Evolutionary conservation across 2,113 vertebrate genomes (phyloP).

Genomic region (Thalassoma bifasciatum): DNA sequence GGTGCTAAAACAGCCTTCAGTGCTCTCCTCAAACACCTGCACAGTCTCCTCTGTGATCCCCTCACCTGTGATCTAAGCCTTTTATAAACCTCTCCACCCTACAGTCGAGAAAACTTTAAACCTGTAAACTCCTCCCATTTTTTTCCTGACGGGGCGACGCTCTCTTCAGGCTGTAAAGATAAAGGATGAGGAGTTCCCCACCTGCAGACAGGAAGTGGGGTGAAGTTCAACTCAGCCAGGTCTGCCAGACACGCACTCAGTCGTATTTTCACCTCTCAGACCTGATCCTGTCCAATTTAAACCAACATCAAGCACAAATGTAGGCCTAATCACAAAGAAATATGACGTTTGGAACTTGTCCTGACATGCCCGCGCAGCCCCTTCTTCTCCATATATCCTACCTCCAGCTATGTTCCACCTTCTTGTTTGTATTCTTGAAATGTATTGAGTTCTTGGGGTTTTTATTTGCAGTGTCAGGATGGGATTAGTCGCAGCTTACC

Average conservation of each 20-base stretch:
- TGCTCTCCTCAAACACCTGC: conserved; percentile 78
- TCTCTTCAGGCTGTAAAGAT: conserved; percentile 79
- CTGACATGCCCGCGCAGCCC: conserved; percentile 53
- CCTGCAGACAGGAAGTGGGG: conserved; percentile 64
- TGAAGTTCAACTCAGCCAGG: conserved; percentile 44
- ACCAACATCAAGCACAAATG: conserved; percentile 14
- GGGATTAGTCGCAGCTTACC: conserved; percentile 82
- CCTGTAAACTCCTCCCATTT: conserved; percentile 65
- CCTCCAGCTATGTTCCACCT: conserved; percentile 56
- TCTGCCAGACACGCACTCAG: conserved; percentile 26
- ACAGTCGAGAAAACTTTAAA: conserved; percentile 67
- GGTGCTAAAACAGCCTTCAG: conserved; percentile 59
- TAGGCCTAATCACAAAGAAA: conserved; percentile 39
- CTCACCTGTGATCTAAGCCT: conserved; percentile 80
- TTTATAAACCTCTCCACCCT: conserved; percentile 75
- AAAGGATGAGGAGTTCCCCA: conserved; percentile 82
- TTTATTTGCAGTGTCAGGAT: conserved; percentile 64
- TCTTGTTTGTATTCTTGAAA: conserved; percentile 70
- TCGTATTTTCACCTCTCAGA: conserved; percentile 37
- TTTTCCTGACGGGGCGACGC: conserved; percentile 59
- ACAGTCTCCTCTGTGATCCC: conserved; percentile 79
- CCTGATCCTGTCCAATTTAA: conserved; percentile 25
- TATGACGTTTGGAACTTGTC: conserved; percentile 53
- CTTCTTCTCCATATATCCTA: conserved; percentile 45
- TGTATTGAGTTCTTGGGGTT: conserved; percentile 61